Evolutionary conservation across 2,797 vertebrate species (phyloP).

Genomic region (Intellagama lesueurii): DNA sequence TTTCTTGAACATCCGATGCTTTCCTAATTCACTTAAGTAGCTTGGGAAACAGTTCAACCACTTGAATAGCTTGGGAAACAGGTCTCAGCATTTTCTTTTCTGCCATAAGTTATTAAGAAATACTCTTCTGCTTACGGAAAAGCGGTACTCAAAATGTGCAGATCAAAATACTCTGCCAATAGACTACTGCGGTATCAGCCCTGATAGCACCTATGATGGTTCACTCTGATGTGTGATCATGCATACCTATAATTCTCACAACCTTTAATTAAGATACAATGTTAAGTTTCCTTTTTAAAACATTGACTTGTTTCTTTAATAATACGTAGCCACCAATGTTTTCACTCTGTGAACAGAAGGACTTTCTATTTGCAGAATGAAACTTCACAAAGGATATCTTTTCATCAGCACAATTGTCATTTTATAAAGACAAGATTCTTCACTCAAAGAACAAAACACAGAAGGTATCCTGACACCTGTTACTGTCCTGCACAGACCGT

Average conservation of each 20-base stretch:
- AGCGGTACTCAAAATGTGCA: background rate
- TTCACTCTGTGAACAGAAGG: background rate
- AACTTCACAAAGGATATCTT: background rate
- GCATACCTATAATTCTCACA: background rate
- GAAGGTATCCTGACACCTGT: background rate
- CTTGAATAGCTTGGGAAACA: too few relatives aligned
- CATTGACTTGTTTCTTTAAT: background rate
- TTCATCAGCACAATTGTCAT: background rate
- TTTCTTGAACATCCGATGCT: background rate
- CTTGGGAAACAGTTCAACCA: background rate
- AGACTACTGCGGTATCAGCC: background rate
- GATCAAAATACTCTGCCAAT: background rate
- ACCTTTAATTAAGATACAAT: background rate
- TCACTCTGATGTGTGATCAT: background rate
- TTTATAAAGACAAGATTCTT: background rate
- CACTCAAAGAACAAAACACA: background rate
- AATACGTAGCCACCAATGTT: background rate
- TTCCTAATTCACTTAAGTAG: background rate
- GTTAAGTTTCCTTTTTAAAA: background rate
- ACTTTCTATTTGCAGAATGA: background rate
- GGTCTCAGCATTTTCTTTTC: background rate
- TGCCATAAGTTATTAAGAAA: background rate
- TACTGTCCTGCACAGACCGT: background rate
- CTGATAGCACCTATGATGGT: background rate
- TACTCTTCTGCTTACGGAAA: background rate